Base-by-base conservation (phyloP, 2,888 invertebrate species). In the Diabrotica balteata region DNA sequence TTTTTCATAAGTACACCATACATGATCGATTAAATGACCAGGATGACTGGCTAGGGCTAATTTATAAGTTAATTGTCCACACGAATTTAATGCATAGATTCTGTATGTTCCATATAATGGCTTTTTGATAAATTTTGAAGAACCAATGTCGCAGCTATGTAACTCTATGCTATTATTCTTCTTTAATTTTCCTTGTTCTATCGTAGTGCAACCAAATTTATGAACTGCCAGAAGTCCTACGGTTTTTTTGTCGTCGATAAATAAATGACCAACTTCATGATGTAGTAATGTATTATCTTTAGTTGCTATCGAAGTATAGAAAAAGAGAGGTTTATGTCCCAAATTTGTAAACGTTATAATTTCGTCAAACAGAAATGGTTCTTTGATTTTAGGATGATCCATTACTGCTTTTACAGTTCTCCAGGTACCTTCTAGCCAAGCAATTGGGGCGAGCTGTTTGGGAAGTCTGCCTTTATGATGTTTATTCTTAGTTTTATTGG, bases 1-100 rank as follows among this genome's bases (percentile, higher is more conserved):
- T 45, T 57, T 57, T 44, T 57, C 55, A 45, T 57, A 57, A 45
- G 55, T 57, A 17, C 55, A 57, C 55, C 55, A 57, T 44, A 57
- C 45, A 45, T 57, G 45, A 11, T 57, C 55, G 17, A 57, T 45
- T 6, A 57, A 6, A 11, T 57, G 43, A 8, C 55, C 55, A 17
- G 55, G 55, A 45, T 57, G 4, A 45, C 17, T 44, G 8, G 55
- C 55, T 32, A 57, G 45, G 2, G 55, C 55, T n/a, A 57, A 9
- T 57, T 57, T 57, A 57, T 57, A 57, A 45, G 55, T 57, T 57
- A 57, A 57, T 17, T 57, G 55, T 8, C 55, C 55, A 7, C 44
- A 11, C 17, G 9, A 44, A 45, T 57, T 57, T 45, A 57, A 57
- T 17, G 55, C n/a, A 11, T 57, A 57, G 7, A 45, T 5, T 7